These are phyloP conservation scores for Tholera decimalis DNA, from an alignment of 2,888 invertebrate species.

Conservation along the genomic window DNA sequence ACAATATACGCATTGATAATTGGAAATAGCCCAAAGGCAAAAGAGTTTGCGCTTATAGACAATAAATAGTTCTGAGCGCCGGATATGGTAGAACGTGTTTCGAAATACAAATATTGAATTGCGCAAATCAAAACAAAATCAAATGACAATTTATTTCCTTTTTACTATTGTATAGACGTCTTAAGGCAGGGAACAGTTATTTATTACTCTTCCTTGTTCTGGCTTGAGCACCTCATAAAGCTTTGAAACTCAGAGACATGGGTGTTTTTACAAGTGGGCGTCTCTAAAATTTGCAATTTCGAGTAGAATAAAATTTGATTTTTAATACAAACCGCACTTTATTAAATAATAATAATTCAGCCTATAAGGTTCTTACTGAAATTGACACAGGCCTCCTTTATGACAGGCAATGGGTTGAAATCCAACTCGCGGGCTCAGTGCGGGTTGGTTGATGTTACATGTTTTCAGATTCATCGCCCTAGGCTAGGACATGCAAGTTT, in stretches of 20 bases:
- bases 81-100: constrained; percentile 61
- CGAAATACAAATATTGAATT: constrained; percentile 49
- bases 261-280: neutral
- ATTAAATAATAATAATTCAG: too few relatives aligned
- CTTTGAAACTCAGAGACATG: neutral
- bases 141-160: constrained; percentile 53
- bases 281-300: too few relatives aligned
- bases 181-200: constrained; percentile 9
- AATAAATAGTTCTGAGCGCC: constrained; percentile 43
- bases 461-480: too few relatives aligned
- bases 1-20: constrained; percentile 27
- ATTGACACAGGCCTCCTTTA: too few relatives aligned
- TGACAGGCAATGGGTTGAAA: too few relatives aligned
- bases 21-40: constrained; percentile 24
- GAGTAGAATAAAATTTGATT: too few relatives aligned
- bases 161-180: constrained; percentile 30
- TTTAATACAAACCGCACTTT: too few relatives aligned
- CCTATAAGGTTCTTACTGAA: too few relatives aligned
- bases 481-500: too few relatives aligned
- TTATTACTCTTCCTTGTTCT: constrained; percentile 31
- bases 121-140: constrained; percentile 62
- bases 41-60: constrained; percentile 39
- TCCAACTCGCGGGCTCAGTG: too few relatives aligned
- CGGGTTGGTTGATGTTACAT: too few relatives aligned
- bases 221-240: constrained; percentile 20